Percentiles rank a stretch among this genome's conserved stretches.
These are phyloP conservation scores for Heliconius charithonia DNA, from an alignment of 2,888 invertebrate species.

Conservation along the genomic window DNA sequence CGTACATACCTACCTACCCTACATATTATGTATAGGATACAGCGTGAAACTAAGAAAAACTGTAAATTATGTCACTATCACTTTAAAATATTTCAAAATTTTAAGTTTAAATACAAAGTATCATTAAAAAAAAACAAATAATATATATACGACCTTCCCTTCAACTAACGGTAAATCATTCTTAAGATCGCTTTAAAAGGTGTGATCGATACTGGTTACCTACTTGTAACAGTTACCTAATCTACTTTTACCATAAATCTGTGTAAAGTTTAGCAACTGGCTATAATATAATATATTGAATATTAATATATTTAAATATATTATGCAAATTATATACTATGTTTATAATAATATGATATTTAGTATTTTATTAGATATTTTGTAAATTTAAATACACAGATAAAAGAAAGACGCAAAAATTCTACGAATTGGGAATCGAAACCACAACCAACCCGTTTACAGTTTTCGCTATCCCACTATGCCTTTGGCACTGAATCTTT, in stretches of 20 bases:
- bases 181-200: not conserved
- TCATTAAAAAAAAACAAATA: not conserved
- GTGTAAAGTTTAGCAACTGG: not conserved
- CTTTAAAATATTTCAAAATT: not conserved
- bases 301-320: not conserved
- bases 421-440: not conserved
- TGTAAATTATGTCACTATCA: no score
- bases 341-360: no score
- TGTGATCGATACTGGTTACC: not conserved
- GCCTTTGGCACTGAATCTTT: no score
- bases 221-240: not conserved
- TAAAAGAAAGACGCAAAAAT: not conserved
- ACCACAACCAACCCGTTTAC: not conserved
- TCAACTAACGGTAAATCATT: slow-evolving; percentile 4
- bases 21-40: no score
- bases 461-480: no score
- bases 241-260: not conserved
- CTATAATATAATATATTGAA: not conserved
- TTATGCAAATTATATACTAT: not conserved
- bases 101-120: not conserved
- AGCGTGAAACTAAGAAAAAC: no score
- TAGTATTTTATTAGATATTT: no score
- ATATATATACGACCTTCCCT: not conserved
- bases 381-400: not conserved
- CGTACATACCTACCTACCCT: no score